Evolutionary conservation across 2,888 invertebrate genomes (phyloP).

Genomic region (Leptopilina myrica): DNA sequence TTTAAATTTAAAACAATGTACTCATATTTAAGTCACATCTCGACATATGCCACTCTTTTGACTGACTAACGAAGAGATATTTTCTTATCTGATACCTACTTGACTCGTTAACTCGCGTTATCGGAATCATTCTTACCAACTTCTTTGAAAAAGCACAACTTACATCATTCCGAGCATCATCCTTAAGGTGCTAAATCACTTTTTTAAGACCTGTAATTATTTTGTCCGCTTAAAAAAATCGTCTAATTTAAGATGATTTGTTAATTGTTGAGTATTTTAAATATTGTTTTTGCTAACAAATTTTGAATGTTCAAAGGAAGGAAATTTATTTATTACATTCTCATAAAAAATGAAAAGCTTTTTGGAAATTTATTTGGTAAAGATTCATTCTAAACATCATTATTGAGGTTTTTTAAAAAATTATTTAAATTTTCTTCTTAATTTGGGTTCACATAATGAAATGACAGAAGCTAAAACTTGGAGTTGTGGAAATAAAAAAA

Average conservation of each 20-base stretch:
- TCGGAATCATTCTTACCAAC: constrained; percentile 60
- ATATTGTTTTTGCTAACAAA: no score
- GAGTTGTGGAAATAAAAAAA: background rate
- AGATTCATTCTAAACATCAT: no score
- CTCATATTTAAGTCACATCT: constrained; percentile 22
- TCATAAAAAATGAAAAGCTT: no score
- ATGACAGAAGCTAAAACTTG: no score
- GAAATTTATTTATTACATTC: no score
- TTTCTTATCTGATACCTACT: constrained; percentile 56
- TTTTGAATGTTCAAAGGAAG: no score
- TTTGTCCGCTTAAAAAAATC: background rate
- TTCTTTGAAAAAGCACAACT: constrained; percentile 62
- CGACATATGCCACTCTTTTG: constrained; percentile 43
- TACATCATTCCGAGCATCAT: constrained; percentile 11
- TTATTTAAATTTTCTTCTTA: no score
- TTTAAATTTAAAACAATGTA: constrained; percentile 8
- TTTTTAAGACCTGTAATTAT: background rate
- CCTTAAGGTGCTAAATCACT: background rate
- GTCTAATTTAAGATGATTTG: no score
- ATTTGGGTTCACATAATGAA: no score
- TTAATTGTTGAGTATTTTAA: no score
- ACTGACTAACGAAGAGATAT: constrained; percentile 49
- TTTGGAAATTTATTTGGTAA: no score
- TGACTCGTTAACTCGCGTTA: constrained; percentile 61
- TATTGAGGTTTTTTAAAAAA: no score